phyloP scores from a whole-genome alignment of 2,113 vertebrate genomes.

The Merops nubicus region DNA sequence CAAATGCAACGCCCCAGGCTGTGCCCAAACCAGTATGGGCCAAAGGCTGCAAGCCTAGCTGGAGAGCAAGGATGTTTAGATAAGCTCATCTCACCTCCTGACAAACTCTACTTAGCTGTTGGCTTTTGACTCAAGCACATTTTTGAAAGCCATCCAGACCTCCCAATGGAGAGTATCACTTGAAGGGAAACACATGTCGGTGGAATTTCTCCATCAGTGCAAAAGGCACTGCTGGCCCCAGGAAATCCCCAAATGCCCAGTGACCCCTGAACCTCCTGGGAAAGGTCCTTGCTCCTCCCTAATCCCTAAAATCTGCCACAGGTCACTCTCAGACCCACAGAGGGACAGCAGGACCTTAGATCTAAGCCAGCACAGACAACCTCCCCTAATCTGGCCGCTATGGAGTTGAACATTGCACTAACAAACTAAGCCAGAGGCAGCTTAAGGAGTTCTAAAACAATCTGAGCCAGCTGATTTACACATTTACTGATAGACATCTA shows the following conservation, averaged over 20 bases:
- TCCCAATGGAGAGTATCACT: background rate
- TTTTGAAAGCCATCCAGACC: slow-evolving; percentile 10
- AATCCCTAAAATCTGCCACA: background rate
- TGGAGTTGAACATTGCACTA: accelerated
- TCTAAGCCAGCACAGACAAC: accelerated
- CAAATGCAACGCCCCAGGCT: background rate
- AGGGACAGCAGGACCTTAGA: background rate
- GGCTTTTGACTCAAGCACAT: background rate
- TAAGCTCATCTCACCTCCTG: background rate
- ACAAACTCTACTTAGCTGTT: background rate
- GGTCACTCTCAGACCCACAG: background rate
- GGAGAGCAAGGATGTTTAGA: background rate
- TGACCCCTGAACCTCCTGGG: background rate
- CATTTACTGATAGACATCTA: background rate
- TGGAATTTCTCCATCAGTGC: background rate
- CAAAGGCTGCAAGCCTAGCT: background rate
- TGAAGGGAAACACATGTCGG: slow-evolving; percentile 9
- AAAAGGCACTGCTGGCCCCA: background rate
- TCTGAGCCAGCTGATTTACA: background rate
- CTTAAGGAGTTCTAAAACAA: background rate
- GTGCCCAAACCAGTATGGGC: background rate
- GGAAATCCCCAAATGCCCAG: background rate
- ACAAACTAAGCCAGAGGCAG: background rate
- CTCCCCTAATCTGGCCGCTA: accelerated
- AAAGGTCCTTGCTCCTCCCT: background rate